These are phyloP conservation scores for Lytechinus variegatus DNA, from an alignment of 35 echinoderm and acorn worm genomes.

Conservation along the genomic window DNA sequence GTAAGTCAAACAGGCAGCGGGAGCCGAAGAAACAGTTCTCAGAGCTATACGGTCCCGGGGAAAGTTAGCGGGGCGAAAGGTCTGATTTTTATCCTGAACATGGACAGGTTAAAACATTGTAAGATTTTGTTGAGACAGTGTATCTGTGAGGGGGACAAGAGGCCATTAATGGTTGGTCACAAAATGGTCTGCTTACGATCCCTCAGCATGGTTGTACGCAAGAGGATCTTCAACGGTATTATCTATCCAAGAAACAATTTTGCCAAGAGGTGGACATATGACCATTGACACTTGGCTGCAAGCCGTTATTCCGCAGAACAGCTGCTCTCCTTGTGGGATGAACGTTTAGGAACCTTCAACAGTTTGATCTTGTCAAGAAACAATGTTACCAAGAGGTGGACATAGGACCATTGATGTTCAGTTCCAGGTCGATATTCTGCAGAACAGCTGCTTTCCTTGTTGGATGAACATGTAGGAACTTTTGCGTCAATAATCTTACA, in stretches of 20 bases:
- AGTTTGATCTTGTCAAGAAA: neutral
- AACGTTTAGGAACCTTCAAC: no score
- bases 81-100: neutral
- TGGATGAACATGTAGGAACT: no score
- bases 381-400: neutral
- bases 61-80: neutral
- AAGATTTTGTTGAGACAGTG: neutral
- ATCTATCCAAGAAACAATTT: neutral
- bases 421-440: no score
- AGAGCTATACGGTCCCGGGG: conserved; percentile 72
- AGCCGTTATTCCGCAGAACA: no score
- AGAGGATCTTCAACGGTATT: no score
- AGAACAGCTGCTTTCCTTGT: no score
- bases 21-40: conserved; percentile 98
- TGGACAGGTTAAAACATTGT: neutral
- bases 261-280: neutral
- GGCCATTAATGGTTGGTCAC: neutral
- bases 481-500: no score
- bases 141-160: neutral
- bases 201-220: neutral
- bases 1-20: conserved; percentile 77
- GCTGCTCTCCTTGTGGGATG: no score
- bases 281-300: neutral
- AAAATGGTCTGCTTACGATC: neutral
- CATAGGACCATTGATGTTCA: no score